Conservation (phyloP, 2,797 vertebrate species). For the Semaprochilodus insignis region DNA sequence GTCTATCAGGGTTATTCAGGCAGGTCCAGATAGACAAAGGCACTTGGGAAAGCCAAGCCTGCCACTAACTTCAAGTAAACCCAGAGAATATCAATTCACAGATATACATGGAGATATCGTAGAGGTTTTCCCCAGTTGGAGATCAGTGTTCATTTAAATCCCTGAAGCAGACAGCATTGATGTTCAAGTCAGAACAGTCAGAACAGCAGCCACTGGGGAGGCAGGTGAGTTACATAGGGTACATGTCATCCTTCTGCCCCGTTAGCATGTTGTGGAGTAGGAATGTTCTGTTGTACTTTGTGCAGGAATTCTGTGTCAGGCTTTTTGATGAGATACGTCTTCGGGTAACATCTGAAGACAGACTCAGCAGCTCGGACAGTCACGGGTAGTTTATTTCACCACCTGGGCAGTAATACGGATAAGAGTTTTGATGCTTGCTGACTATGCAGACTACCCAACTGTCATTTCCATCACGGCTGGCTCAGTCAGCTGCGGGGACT, state of each 20-base stretch:
- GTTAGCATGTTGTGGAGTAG: background rate
- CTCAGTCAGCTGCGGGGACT: background rate
- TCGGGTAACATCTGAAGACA: background rate
- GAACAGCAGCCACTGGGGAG: background rate
- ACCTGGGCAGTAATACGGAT: background rate
- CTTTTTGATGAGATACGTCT: background rate
- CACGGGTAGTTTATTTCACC: too few relatives aligned
- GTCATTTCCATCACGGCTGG: background rate
- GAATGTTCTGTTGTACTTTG: too few relatives aligned
- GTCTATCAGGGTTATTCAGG: too few relatives aligned
- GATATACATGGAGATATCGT: too few relatives aligned
- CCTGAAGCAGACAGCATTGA: background rate
- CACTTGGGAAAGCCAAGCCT: too few relatives aligned
- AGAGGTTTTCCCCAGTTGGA: background rate
- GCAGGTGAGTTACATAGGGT: background rate
- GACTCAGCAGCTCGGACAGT: background rate
- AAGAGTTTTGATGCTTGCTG: background rate
- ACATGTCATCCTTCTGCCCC: background rate
- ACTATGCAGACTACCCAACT: background rate
- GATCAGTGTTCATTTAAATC: background rate
- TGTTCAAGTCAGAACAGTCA: background rate
- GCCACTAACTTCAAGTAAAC: too few relatives aligned
- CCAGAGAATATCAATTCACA: too few relatives aligned
- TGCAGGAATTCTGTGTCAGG: too few relatives aligned
- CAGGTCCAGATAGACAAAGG: too few relatives aligned